These are phyloP conservation scores for Parascotia fuliginaria DNA, from an alignment of 2,888 invertebrate species.

Conservation along the genomic window DNA sequence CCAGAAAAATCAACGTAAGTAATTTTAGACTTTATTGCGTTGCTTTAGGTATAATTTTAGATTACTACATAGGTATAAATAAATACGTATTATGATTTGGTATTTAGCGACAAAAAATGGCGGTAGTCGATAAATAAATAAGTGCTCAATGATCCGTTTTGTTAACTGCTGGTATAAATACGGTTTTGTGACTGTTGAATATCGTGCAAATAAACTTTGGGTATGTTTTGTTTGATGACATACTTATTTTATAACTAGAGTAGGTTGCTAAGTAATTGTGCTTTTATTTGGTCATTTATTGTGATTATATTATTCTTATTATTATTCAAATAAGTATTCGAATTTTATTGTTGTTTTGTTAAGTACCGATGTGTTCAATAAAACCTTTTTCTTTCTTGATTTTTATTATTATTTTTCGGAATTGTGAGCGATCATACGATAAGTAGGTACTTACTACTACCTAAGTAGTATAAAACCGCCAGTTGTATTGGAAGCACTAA, in stretches of 20 bases:
- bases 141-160: slow-evolving; percentile 39
- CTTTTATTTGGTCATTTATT: too few relatives aligned
- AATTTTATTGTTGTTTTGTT: too few relatives aligned
- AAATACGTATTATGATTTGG: slow-evolving; percentile 45
- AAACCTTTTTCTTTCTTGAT: too few relatives aligned
- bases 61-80: slow-evolving; percentile 14
- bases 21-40: slow-evolving; percentile 4
- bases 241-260: background rate
- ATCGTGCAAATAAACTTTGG: slow-evolving; percentile 14
- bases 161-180: slow-evolving; percentile 38
- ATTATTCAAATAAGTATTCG: too few relatives aligned
- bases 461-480: too few relatives aligned
- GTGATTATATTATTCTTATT: too few relatives aligned
- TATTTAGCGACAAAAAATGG: slow-evolving; percentile 45
- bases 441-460: too few relatives aligned
- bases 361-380: too few relatives aligned
- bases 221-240: slow-evolving; percentile 11
- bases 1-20: background rate
- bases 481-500: too few relatives aligned
- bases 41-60: background rate
- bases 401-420: too few relatives aligned
- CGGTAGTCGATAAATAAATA: slow-evolving; percentile 39
- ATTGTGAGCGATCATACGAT: too few relatives aligned
- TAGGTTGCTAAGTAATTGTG: too few relatives aligned
- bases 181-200: slow-evolving; percentile 25